Base-by-base conservation (phyloP, 2,113 vertebrate species). In the Oostethus manadensis region DNA sequence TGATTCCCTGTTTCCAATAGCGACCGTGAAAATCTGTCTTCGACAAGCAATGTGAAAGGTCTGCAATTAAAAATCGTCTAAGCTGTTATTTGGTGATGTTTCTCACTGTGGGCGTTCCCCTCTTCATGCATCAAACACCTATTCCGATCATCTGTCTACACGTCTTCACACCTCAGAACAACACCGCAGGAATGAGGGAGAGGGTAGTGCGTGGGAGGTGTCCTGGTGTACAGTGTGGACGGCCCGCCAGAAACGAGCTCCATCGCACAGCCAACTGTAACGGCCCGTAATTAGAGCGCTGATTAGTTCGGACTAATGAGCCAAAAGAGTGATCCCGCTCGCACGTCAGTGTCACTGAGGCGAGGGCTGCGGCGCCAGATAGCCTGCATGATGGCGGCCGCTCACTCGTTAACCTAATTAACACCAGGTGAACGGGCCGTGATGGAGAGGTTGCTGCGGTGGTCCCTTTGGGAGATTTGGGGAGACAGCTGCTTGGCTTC, bases 281-380 rank as follows among this genome's bases (percentile, higher is more conserved):
- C 79, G 66, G 71, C 57, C 64, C 76, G 75, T 79, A 83, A 86
- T 89, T 86, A 88, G 72, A 71, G 71, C 68, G 56, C 75, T 80
- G 76, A 86, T 86, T 84, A 86, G 79, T 46, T 14, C 72, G 74
- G 81, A 81, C 74, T 84, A 87, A 86, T 71, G 84, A 81, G 77
- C 82, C 80, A 65, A 42, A 74, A 68, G 82, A 85, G 76, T 57
- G 70, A 76, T 74, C 57, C 49, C 54, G 77, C 66, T 67, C 55
- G 71, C 63, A 51, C 68, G 50, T 48, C 64, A 42, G 17, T 48
- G 79, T 78, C 74, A 62, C 63, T 59, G 61, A 43, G 60, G 55
- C 9, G 0, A 70, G n/a, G 50, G 76, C 65, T 65, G 69, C 43
- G 65, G 56, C 1, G 15, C 23, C 45, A 44, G 66, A 67, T 55